phyloP scores from a whole-genome alignment of 2,888 invertebrate species.

The Orchestes rusci region DNA sequence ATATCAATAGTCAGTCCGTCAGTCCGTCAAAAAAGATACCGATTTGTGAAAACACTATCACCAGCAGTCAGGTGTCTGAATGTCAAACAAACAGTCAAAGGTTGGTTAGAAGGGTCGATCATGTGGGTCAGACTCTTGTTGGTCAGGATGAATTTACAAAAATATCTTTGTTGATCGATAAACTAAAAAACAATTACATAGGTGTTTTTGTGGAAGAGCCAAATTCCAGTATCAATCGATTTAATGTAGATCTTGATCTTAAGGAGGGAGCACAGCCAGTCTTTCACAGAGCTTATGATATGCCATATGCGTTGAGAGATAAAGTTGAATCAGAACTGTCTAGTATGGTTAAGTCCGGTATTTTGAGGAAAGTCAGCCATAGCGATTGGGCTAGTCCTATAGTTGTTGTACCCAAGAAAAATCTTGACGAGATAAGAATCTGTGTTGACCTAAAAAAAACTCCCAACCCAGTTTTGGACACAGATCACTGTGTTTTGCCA shows the following conservation, averaged over 20 bases:
- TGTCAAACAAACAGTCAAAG: too few species aligned
- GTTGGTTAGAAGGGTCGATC: not conserved
- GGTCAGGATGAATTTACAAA: too few species aligned
- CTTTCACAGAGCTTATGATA: slow-evolving; percentile 7
- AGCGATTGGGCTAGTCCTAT: slow-evolving; percentile 4
- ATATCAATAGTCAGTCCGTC: too few species aligned
- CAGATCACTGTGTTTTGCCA: slow-evolving; percentile 5
- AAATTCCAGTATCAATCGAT: not conserved
- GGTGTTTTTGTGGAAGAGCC: not conserved
- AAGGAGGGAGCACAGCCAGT: slow-evolving; percentile 4
- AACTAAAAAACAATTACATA: not conserved
- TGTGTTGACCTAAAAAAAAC: slow-evolving; percentile 7
- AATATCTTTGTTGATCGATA: not conserved
- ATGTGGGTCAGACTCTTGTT: too few species aligned
- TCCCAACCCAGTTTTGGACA: slow-evolving; percentile 7
- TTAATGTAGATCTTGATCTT: not conserved
- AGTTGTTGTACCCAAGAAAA: slow-evolving; percentile 3
- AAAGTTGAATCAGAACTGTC: not conserved
- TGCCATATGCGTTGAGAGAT: slow-evolving; percentile 6
- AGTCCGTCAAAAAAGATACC: too few species aligned
- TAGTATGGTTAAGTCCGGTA: slow-evolving; percentile 11
- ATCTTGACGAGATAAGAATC: not conserved
- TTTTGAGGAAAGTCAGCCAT: slow-evolving; percentile 5
- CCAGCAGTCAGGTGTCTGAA: too few species aligned
- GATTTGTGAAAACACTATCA: too few species aligned